These are phyloP conservation scores for Ametastegia equiseti DNA, from an alignment of 2,888 invertebrate genomes.

Conservation along the genomic window DNA sequence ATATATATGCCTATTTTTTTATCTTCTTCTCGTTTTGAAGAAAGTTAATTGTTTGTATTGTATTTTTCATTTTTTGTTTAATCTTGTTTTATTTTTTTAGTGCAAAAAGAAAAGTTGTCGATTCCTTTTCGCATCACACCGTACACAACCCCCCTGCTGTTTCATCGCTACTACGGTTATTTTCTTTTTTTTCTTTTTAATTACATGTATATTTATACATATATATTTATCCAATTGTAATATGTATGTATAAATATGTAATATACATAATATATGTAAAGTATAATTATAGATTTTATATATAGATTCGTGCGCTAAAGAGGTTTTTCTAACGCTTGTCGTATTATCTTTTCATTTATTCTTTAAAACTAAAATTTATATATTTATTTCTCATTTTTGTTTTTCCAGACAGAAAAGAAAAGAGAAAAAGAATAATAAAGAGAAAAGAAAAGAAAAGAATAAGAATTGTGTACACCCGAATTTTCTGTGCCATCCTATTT, in stretches of 20 bases:
- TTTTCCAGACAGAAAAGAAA: constrained; percentile 35
- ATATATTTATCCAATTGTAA: constrained; percentile 40
- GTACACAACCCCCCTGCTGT: not conserved
- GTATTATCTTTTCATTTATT: constrained; percentile 1
- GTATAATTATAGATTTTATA: constrained; percentile 28
- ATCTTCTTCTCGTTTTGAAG: constrained; percentile 25
- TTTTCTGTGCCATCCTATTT: constrained; percentile 69
- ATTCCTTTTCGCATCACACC: constrained; percentile 35
- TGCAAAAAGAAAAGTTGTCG: constrained; percentile 62
- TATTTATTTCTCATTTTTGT: not conserved
- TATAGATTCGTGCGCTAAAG: constrained; percentile 47
- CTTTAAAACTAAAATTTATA: too few species aligned
- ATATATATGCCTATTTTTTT: constrained; percentile 5
- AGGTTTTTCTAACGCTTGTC: constrained; percentile 33
- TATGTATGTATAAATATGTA: constrained; percentile 42
- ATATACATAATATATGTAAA: constrained; percentile 23
- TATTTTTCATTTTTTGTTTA: too few species aligned
- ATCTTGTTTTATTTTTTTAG: constrained; percentile 50
- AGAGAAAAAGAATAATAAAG: constrained; percentile 51
- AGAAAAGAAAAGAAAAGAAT: constrained; percentile 45
- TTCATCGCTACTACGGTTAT: constrained; percentile 27
- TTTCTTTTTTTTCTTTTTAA: too few species aligned
- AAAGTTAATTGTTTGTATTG: too few species aligned
- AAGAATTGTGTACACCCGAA: constrained; percentile 66
- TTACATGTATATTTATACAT: constrained; percentile 24